phyloP scores from a whole-genome alignment of 1,140 invertebrate species.

The Globodera rostochiensis region DNA sequence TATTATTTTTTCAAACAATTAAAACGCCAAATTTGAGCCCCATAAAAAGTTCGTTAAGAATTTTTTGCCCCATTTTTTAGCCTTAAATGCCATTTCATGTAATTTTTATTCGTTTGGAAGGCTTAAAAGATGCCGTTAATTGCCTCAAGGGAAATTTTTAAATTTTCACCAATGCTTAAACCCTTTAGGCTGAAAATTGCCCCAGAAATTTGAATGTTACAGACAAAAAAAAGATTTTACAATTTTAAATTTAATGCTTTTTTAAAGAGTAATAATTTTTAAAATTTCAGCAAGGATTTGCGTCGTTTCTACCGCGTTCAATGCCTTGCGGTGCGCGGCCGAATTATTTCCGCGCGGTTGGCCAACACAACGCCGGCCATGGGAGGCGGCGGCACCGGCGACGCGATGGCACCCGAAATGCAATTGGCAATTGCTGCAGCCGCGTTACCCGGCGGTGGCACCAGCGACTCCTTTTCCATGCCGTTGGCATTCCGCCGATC shows the following conservation, averaged over 20 bases:
- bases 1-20: no score
- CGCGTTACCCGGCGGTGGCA: constrained; percentile 4
- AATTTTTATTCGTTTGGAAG: no score
- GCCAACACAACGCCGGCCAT: constrained; percentile 48
- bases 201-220: no score
- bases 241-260: no score
- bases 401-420: constrained; percentile 18
- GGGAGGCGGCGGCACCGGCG: constrained; percentile 35
- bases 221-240: no score
- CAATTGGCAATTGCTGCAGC: not conserved
- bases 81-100: no score
- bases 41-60: constrained; percentile 44
- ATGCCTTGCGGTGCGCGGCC: constrained; percentile 57
- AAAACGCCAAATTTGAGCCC: constrained; percentile 38
- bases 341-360: constrained; percentile 56
- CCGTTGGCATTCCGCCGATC: constrained; percentile 5
- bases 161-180: no score
- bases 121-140: no score
- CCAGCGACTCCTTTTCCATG: constrained; percentile 13
- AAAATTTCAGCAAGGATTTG: constrained; percentile 55
- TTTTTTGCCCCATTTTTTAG: no score
- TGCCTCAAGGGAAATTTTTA: no score
- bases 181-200: no score
- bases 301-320: constrained; percentile 63
- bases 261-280: no score